Evolutionary conservation across 1,140 invertebrate species (phyloP), one percentile per base, ranked within the genome.

Genomic region (Mycetomoellerius zeteki): DNA sequence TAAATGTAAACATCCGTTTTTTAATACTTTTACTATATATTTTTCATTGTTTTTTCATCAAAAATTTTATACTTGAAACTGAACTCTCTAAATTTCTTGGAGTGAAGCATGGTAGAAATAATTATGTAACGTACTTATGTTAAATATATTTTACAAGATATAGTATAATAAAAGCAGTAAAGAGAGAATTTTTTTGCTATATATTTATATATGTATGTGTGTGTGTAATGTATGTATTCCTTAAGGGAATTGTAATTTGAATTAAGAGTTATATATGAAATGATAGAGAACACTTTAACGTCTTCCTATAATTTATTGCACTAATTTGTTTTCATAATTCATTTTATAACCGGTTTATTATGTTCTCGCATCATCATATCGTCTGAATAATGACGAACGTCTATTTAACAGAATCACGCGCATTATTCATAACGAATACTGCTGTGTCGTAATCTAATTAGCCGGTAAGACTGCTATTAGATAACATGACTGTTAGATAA

Each of bases 391-490:
- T 60, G 69, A 60, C n/a, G 75, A 43, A 14, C 58, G 8, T 4
- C 19, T 69, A 64, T 85, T 71, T 67, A 47, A 56, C 33, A 69
- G 52, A 65, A 47, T 76, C 65, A 30, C 77, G 77, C 67, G 52
- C 37, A 69, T 85, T 85, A 86, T 69, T 81, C 50, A 52, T 69
- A 60, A 86, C 78, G 52, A 84, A 84, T 75, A 84, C 50, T 37
- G 33, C 24, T 50, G 8, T 19, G 37, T 75, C n/a, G 43, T 84
- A 73, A 84, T 84, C 69, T 84, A 84, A 84, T 84, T 84, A 84
- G n/a, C 7, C 54, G 14, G 24, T 73, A 64, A 65, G 58, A 65
- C 43, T 54, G 60, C 60, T 54, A 58, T 82, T 82, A 72, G 67
- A 82, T 82, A 82, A 73, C 52, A 24, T 7, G 8, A 14, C 8